Percentiles rank a stretch among this genome's conserved stretches.
Evolutionary conservation across 2,797 vertebrate genomes (phyloP).

Genomic region (Darevskia nairensis): DNA sequence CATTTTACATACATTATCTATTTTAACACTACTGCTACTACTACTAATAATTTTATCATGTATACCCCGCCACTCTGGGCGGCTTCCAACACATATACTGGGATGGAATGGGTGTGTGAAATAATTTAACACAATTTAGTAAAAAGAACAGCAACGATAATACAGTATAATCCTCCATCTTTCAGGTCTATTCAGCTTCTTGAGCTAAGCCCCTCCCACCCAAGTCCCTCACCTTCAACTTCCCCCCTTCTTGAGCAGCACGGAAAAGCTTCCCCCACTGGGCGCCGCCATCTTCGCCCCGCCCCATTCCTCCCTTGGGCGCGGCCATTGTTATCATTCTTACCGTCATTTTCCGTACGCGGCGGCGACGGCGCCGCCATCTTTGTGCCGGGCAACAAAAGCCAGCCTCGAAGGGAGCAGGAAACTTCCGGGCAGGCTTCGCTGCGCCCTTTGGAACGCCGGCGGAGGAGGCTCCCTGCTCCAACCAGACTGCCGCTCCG

Average conservation of each 20-base stretch:
- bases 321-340: background rate
- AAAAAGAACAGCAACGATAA: too few relatives aligned
- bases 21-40: too few relatives aligned
- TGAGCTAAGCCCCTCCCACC: too few relatives aligned
- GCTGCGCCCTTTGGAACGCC: background rate
- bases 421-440: background rate
- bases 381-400: background rate
- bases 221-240: too few relatives aligned
- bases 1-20: too few relatives aligned
- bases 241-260: background rate
- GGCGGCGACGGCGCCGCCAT: background rate
- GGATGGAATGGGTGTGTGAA: too few relatives aligned
- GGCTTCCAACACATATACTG: too few relatives aligned
- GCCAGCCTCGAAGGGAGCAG: fast-evolving
- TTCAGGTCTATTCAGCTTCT: too few relatives aligned
- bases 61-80: too few relatives aligned
- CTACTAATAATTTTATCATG: too few relatives aligned
- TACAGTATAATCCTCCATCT: too few relatives aligned
- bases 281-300: background rate
- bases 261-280: background rate
- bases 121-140: too few relatives aligned
- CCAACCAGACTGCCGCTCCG: fast-evolving
- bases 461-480: background rate
- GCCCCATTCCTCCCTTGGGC: fast-evolving
- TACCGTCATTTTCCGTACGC: background rate